These are phyloP conservation scores for Hypsopygia costalis DNA, from an alignment of 2,888 invertebrate genomes.

Conservation along the genomic window DNA sequence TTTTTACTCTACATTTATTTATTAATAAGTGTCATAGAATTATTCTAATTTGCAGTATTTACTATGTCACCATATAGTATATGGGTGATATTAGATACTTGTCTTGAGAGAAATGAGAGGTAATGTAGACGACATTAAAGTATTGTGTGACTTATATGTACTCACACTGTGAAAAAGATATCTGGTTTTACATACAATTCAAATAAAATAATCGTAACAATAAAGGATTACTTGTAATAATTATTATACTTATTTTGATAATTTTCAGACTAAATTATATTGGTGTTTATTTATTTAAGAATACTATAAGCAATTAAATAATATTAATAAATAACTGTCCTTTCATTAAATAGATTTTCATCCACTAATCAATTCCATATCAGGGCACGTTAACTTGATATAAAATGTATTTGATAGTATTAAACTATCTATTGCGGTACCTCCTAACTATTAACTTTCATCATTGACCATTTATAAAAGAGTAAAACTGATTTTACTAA, in stretches of 20 bases:
- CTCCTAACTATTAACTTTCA: not conserved
- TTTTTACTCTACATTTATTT: conserved; percentile 14
- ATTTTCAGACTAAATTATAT: conserved; percentile 6
- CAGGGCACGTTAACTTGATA: conserved; percentile 16
- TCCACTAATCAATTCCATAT: conserved; percentile 55
- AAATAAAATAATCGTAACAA: not conserved
- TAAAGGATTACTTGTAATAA: not conserved
- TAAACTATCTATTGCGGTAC: not conserved
- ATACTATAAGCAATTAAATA: conserved; percentile 20
- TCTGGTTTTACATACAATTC: not conserved
- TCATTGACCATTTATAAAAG: not conserved
- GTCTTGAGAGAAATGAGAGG: too few species aligned
- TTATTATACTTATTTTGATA: conserved; percentile 4
- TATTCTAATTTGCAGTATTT: conserved; percentile 9
- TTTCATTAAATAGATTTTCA: conserved; percentile 17
- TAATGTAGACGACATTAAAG: too few species aligned
- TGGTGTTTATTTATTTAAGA: conserved; percentile 12
- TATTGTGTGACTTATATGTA: too few species aligned
- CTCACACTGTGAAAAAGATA: too few species aligned
- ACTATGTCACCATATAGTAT: not conserved
- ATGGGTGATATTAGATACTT: not conserved
- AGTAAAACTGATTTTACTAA: not conserved
- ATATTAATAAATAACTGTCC: conserved; percentile 17
- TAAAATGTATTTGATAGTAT: conserved; percentile 4
- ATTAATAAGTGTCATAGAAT: conserved; percentile 29